Conservation (phyloP, 1,140 invertebrate genomes). For the Mamestra configurata region DNA sequence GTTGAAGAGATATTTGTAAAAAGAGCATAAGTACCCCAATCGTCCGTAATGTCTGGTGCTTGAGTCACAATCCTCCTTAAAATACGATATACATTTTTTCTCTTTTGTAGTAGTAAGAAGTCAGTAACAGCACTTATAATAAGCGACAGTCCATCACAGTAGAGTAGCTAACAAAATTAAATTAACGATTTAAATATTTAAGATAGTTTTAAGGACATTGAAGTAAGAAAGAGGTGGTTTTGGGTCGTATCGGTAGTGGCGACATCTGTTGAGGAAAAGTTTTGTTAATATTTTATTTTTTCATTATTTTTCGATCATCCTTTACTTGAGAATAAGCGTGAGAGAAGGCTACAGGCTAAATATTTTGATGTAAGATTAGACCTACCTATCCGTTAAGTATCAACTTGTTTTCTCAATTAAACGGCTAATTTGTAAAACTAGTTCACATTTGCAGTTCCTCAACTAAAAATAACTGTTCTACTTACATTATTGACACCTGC, state of each 20-base stretch:
- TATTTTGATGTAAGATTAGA: background rate
- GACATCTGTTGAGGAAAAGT: conserved; percentile 50
- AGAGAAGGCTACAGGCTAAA: background rate
- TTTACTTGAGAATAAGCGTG: background rate
- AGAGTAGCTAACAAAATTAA: conserved; percentile 64
- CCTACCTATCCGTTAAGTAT: background rate
- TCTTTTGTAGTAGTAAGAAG: conserved; percentile 53
- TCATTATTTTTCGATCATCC: conserved; percentile 5
- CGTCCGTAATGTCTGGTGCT: conserved; percentile 64
- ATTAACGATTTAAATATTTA: conserved; percentile 56
- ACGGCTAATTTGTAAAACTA: background rate
- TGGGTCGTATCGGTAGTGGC: conserved; percentile 42
- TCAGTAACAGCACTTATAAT: conserved; percentile 63
- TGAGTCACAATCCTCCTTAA: conserved; percentile 63
- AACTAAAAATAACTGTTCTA: conserved; percentile 7
- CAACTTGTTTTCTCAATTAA: background rate
- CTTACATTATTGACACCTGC: background rate
- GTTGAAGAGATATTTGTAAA: conserved; percentile 48
- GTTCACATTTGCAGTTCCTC: conserved; percentile 29
- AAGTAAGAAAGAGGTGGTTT: conserved; percentile 43
- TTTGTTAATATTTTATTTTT: conserved; percentile 23
- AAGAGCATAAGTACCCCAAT: conserved; percentile 43
- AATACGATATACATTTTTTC: conserved; percentile 53
- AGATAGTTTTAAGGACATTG: conserved; percentile 59
- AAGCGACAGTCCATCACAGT: conserved; percentile 68